A percentile compares a stretch with the other conserved stretches of the same genome.
Evolutionary conservation across 2,797 vertebrate genomes (phyloP).

Genomic region (Octomys mimax): DNA sequence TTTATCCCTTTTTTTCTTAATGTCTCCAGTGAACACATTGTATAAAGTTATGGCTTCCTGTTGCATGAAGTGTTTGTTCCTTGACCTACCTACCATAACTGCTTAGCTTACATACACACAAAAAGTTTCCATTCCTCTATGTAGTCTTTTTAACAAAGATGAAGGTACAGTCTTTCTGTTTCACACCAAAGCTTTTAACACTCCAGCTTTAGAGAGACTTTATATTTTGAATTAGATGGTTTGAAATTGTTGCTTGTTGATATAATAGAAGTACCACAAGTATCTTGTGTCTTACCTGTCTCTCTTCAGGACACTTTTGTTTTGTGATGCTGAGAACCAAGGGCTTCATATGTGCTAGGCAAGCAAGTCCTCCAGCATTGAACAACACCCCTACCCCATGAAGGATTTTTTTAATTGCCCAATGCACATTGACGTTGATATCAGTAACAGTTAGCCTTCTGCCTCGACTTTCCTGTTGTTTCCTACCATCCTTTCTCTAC

Average conservation of each 20-base stretch:
- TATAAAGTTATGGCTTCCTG: slow-evolving; percentile 78
- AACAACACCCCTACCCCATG: not conserved
- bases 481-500: not conserved
- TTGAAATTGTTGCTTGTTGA: slow-evolving; percentile 32
- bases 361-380: not conserved
- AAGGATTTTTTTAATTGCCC: not conserved
- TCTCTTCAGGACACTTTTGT: not conserved
- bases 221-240: slow-evolving; percentile 56
- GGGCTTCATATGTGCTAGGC: not conserved
- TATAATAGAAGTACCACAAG: not conserved
- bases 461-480: not conserved
- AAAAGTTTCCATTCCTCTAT: slow-evolving; percentile 51
- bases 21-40: slow-evolving; percentile 59
- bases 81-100: slow-evolving; percentile 79
- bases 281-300: not conserved
- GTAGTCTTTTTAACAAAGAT: slow-evolving; percentile 59
- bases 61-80: slow-evolving; percentile 80
- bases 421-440: not conserved
- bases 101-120: slow-evolving; percentile 76
- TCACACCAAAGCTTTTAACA: slow-evolving; percentile 64
- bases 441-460: not conserved
- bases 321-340: not conserved
- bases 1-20: slow-evolving; percentile 62
- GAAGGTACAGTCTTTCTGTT: slow-evolving; percentile 53
- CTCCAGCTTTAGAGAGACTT: slow-evolving; percentile 48